These are phyloP conservation scores for Parelbella ahira DNA, from an alignment of 2,888 invertebrate genomes.

Conservation along the genomic window DNA sequence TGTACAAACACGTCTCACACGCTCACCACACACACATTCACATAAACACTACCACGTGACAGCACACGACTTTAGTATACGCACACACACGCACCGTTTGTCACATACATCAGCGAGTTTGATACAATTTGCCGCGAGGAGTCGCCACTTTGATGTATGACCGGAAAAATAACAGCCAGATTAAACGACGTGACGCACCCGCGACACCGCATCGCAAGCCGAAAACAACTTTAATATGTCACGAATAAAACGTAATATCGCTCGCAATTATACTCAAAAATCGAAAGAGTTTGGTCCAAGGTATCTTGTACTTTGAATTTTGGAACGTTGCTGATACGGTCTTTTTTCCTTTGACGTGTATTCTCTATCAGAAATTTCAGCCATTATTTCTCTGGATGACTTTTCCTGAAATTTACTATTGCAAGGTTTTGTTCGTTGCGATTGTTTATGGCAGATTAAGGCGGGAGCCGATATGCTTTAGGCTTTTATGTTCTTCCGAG, in stretches of 20 bases:
- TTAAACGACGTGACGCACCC: conserved; percentile 37
- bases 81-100: conserved; percentile 9
- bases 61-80: conserved; percentile 11
- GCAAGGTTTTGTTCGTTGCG: conserved; percentile 25
- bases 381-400: conserved; percentile 59
- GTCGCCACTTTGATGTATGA: conserved; percentile 59
- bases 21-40: conserved; percentile 1
- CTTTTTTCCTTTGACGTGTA: neutral
- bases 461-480: conserved; percentile 25
- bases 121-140: conserved; percentile 67
- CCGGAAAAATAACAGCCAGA: conserved; percentile 66
- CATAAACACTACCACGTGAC: neutral
- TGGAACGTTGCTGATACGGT: neutral
- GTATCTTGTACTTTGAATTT: neutral
- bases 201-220: conserved; percentile 10
- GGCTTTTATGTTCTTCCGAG: conserved; percentile 24
- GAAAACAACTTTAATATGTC: conserved; percentile 12
- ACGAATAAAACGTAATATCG: conserved; percentile 15
- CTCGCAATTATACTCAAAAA: conserved; percentile 7
- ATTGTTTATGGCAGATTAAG: conserved; percentile 27
- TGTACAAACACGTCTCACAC: neutral
- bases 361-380: conserved; percentile 50
- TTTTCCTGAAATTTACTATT: conserved; percentile 40
- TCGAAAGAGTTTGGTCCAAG: conserved; percentile 7
- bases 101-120: conserved; percentile 59